phyloP scores from a whole-genome alignment of 1,140 invertebrate genomes.

The Paralvinella palmiformis region DNA sequence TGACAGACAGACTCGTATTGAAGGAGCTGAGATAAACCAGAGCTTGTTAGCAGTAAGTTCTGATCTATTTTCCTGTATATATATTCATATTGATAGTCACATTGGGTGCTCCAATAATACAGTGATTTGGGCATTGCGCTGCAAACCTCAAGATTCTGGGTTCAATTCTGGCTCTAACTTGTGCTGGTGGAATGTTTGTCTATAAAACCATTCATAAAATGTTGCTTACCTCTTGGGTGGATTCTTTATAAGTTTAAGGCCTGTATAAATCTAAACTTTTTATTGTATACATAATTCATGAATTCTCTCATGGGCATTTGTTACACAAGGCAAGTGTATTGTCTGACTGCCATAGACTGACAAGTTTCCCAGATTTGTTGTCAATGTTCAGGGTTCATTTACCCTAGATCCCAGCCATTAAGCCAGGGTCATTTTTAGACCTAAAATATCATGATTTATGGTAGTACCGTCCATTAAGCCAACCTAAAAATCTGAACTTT shows the following conservation, averaged over 20 bases:
- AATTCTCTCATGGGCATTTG: too few species aligned
- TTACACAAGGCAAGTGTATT: too few species aligned
- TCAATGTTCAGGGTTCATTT: too few species aligned
- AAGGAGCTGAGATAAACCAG: conserved; percentile 26
- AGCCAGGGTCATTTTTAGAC: too few species aligned
- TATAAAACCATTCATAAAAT: background rate
- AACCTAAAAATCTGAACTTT: too few species aligned
- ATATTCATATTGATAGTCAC: background rate
- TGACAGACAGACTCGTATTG: conserved; percentile 19
- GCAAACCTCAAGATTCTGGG: background rate
- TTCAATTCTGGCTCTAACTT: background rate
- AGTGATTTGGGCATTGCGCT: background rate
- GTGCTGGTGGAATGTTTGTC: background rate
- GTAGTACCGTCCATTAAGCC: too few species aligned
- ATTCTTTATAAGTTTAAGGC: background rate
- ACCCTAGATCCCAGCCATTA: too few species aligned
- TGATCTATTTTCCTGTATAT: background rate
- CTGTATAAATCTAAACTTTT: too few species aligned
- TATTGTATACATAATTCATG: too few species aligned
- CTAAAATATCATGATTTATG: too few species aligned
- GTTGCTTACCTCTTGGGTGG: background rate
- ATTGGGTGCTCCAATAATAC: background rate
- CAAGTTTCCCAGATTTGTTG: too few species aligned
- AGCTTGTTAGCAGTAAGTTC: conserved; percentile 22
- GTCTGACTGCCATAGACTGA: too few species aligned